Base-by-base conservation (phyloP, 1,140 invertebrate species). In the Stratiolaelaps scimitus region DNA sequence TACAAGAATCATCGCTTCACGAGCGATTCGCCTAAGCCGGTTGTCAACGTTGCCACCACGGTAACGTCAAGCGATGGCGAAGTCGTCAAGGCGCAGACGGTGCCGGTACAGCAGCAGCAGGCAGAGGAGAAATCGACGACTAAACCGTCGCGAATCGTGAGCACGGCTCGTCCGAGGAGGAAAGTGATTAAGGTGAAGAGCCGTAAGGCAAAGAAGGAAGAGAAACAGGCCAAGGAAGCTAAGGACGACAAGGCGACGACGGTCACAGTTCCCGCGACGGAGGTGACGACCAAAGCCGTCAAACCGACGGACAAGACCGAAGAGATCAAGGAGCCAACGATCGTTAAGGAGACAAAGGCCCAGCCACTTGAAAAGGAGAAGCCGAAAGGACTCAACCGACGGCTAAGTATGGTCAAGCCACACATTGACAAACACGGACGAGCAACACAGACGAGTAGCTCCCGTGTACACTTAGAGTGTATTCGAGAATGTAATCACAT, bases 1-100 rank as follows among this genome's bases (percentile, higher is more conserved):
- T 60, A 60, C 23, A 60, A 26, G 10, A 60, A 60, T 34, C 53
- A 60, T 17, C 26, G 53, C 15, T 60, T 60, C 23, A 60, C 53
- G 17, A 60, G 53, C 53, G 53, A 60, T 26, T 1, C 13, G 15
- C 53, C 53, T 6, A 60, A 60, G 2, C 53, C 53, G 20, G 53
- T 60, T 34, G 53, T 60, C 1, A 60, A 34, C 53, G 53, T 60
- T 26, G 53, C 23, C 1, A 60, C 17, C 53, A 29, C 53, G 2
- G 53, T 60, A 34, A 26, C 15, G 6, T 19, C 53, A 15, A 60
- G 53, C 23, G 53, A 60, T 10, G 23, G 53, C 53, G 53, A 60
- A 26, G 53, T 60, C 15, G 34, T 26, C 15, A 60, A 60, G 47
- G 15, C 4, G 15, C 47, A 48, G 53, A 60, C 53, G 13, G 26